Percentiles rank a stretch among this genome's conserved stretches.
phyloP scores from a whole-genome alignment of 2,113 vertebrate genomes.

The Lepisosteus osseus region DNA sequence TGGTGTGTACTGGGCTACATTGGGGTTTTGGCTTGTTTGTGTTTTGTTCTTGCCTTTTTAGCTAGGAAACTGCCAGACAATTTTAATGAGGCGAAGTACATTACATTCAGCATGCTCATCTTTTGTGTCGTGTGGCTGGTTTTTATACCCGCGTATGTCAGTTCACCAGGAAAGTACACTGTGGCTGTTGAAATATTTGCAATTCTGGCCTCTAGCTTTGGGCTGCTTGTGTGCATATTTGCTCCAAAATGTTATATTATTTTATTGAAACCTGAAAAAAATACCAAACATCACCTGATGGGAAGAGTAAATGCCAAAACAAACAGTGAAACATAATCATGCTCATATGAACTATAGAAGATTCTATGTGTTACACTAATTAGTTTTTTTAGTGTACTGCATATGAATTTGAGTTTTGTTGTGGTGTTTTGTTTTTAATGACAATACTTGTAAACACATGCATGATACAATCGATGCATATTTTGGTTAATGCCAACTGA shows the following conservation, averaged over 20 bases:
- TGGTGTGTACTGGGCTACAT: slow-evolving; percentile 62
- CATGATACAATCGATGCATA: too few relatives aligned
- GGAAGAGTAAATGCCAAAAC: slow-evolving; percentile 35
- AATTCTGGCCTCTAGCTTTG: slow-evolving; percentile 62
- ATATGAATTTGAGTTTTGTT: not conserved
- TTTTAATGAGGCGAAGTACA: slow-evolving; percentile 55
- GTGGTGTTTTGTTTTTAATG: too few relatives aligned
- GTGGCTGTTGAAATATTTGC: slow-evolving; percentile 66
- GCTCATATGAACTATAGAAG: not conserved
- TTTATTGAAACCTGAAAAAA: slow-evolving; percentile 57
- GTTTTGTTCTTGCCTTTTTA: slow-evolving; percentile 55
- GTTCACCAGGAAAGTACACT: slow-evolving; percentile 60
- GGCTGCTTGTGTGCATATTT: slow-evolving; percentile 58
- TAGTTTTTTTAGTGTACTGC: slow-evolving; percentile 4
- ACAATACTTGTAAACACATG: too few relatives aligned
- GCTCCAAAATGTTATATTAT: slow-evolving; percentile 63
- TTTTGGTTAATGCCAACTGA: too few relatives aligned
- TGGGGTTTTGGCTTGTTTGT: slow-evolving; percentile 49
- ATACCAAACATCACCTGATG: slow-evolving; percentile 59
- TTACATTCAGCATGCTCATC: slow-evolving; percentile 61
- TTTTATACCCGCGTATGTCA: slow-evolving; percentile 59
- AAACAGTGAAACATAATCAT: not conserved
- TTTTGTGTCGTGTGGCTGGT: slow-evolving; percentile 59
- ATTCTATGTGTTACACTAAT: not conserved
- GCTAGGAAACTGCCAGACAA: slow-evolving; percentile 53